Percentiles rank a stretch among this genome's conserved stretches.
Conservation (phyloP, 2,888 invertebrate genomes). For the Apotomis betuletana region DNA sequence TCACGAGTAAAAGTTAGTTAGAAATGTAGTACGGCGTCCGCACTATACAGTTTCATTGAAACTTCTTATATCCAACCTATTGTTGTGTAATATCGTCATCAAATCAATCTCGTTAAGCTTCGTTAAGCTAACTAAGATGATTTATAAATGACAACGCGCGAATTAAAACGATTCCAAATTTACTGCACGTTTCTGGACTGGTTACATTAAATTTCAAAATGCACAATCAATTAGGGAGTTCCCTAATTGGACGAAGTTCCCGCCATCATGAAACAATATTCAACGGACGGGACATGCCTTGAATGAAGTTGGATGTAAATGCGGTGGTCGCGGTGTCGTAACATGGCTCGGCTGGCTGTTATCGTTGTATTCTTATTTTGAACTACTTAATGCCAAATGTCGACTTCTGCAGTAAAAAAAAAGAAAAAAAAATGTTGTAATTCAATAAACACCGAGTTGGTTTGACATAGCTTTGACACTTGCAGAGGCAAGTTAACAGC, state of each 20-base stretch:
- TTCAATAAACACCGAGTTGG: too few relatives aligned
- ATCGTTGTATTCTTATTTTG: slow-evolving; percentile 9
- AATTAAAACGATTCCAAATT: too few relatives aligned
- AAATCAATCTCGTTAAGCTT: too few relatives aligned
- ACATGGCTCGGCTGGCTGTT: background rate
- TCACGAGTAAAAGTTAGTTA: too few relatives aligned
- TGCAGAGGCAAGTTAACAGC: background rate
- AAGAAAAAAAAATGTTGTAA: too few relatives aligned
- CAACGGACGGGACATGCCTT: slow-evolving; percentile 15
- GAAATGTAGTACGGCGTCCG: too few relatives aligned
- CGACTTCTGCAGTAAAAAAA: background rate
- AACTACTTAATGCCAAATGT: slow-evolving; percentile 6
- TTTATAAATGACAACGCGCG: background rate
- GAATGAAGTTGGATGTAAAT: slow-evolving; percentile 26
- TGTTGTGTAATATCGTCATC: too few relatives aligned
- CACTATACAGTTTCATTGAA: too few relatives aligned
- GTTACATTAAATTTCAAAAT: background rate
- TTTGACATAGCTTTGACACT: too few relatives aligned
- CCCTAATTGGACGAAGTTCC: slow-evolving; percentile 7
- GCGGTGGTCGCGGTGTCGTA: slow-evolving; percentile 1
- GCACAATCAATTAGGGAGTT: slow-evolving; percentile 10
- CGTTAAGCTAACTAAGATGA: background rate
- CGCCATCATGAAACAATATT: slow-evolving; percentile 14
- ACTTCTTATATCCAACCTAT: too few relatives aligned
- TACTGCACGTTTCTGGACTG: background rate